Base-by-base conservation (phyloP, 2,113 vertebrate species). In the Grammomys dolichurus region DNA sequence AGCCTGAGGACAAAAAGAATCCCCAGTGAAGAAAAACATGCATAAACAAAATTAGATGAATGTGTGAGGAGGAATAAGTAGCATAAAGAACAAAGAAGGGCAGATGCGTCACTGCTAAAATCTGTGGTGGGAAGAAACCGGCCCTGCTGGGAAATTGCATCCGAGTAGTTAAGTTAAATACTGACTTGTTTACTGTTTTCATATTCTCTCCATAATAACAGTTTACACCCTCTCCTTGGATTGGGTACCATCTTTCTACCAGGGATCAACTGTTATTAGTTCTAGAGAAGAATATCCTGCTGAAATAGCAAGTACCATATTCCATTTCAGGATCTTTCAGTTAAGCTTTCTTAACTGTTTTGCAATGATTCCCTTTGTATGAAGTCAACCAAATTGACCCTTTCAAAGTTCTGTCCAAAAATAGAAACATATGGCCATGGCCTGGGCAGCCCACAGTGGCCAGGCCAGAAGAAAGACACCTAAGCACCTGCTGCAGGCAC, bases 341-440 rank as follows among this genome's bases (percentile, higher is more conserved):
- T n/a, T 70, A 26, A 69, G 56, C 8, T 7, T 63, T 48, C 51
- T 46, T 56, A 20, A 89, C 67, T 51, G 11, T 22, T 67, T 67
- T 4, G 46, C 88, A 80, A 58, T 43, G 28, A 40, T 28, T 46
- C 46, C 40, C 86, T 92, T 76, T 48, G 11, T 14, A 10, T 40
- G 24, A 20, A 67, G 26, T 56, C 58, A 43, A 78, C 3, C 31
- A 31, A 43, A n/a, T 54, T 43, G 36, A 77, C 26, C 22, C 67
- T 95, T 75, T 88, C 31, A 72, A 89, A 60, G 54, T 67, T 94
- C 36, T 58, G 70, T 56, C 88, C 26, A 77, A 70, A 76, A 73
- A 26, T n/a, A 86, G 46, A 48, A 54, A 31, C 4, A 14, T 43
- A 12, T 12, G 69, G 7, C 70, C 70, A 72, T 40, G 70, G 36